These are phyloP conservation scores for Spodoptera exigua DNA, from an alignment of 2,888 invertebrate species.

Conservation along the genomic window DNA sequence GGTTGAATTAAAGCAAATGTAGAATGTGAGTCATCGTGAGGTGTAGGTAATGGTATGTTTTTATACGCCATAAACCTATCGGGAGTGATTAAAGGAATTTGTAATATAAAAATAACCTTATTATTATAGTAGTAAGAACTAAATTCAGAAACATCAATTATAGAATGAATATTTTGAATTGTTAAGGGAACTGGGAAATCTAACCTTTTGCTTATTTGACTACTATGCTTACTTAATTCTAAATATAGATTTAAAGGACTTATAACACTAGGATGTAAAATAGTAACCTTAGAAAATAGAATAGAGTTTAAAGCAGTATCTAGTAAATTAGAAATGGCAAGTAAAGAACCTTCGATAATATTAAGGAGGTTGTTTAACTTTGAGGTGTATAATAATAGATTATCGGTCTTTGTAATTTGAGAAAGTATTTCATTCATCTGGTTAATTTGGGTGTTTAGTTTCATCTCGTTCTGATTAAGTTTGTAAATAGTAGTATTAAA, in stretches of 20 bases:
- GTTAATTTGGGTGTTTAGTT: constrained; percentile 37
- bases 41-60: constrained; percentile 33
- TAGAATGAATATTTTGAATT: constrained; percentile 29
- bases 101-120: constrained; percentile 31
- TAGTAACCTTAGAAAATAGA: constrained; percentile 34
- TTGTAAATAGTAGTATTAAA: constrained; percentile 38
- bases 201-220: constrained; percentile 20
- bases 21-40: constrained; percentile 8
- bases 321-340: constrained; percentile 35
- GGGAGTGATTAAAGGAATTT: constrained; percentile 20
- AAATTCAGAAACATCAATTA: constrained; percentile 26
- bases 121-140: constrained; percentile 29
- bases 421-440: constrained; percentile 29
- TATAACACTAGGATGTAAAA: constrained; percentile 27
- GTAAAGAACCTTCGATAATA: constrained; percentile 23
- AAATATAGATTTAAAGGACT: constrained; percentile 13
- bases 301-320: constrained; percentile 29
- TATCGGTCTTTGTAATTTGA: constrained; percentile 23
- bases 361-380: constrained; percentile 16
- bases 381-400: constrained; percentile 16
- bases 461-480: constrained; percentile 43
- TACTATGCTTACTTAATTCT: constrained; percentile 23
- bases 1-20: constrained; percentile 14
- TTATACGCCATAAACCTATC: constrained; percentile 29
- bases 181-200: constrained; percentile 24